Evolutionary conservation across 2,113 vertebrate species (phyloP).

Genomic region (Talpa occidentalis): DNA sequence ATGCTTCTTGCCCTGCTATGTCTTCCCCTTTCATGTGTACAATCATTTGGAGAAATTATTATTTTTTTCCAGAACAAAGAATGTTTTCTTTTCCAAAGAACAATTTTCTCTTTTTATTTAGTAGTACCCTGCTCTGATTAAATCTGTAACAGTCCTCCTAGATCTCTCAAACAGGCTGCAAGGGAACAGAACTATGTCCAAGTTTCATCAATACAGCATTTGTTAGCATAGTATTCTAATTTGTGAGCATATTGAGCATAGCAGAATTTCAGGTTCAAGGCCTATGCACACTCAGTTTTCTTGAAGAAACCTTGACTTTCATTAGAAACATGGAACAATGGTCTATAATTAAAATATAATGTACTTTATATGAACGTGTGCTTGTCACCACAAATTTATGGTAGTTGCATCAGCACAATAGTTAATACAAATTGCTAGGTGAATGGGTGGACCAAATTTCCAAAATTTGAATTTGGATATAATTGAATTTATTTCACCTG

Average conservation of each 20-base stretch:
- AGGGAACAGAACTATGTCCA: neutral
- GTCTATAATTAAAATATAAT: neutral
- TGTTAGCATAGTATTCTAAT: neutral
- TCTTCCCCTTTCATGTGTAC: neutral
- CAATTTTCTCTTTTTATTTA: neutral
- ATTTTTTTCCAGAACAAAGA: neutral
- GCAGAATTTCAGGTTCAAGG: neutral
- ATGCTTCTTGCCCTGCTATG: neutral
- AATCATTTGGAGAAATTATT: neutral
- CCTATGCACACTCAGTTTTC: neutral
- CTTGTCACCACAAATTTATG: neutral
- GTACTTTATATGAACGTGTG: neutral
- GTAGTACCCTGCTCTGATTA: neutral
- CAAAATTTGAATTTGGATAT: constrained; percentile 4
- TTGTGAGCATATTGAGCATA: neutral
- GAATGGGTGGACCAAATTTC: neutral
- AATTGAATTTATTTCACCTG: neutral
- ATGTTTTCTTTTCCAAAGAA: neutral
- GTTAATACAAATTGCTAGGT: neutral
- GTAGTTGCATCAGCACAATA: neutral
- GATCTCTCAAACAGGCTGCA: neutral
- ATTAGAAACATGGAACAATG: neutral
- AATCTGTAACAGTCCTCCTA: neutral
- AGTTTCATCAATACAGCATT: neutral
- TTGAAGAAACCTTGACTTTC: neutral